A percentile compares a stretch with the other conserved stretches of the same genome.
Conservation (phyloP, 2,888 invertebrate genomes). For the Noctua janthe region DNA sequence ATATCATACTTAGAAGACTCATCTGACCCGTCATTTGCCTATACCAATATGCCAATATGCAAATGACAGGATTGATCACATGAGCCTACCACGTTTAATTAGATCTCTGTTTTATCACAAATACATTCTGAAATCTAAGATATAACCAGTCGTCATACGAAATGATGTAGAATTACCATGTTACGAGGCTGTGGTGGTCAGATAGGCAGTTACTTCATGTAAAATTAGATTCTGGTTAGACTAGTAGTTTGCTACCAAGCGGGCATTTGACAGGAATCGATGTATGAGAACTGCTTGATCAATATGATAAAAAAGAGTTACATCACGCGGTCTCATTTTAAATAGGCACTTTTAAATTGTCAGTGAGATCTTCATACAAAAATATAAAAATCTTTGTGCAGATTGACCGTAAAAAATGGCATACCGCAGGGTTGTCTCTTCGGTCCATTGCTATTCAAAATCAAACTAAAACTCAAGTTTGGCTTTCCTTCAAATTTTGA, state of each 20-base stretch:
- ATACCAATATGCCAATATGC: too few relatives aligned
- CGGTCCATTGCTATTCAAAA: background rate
- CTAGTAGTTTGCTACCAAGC: background rate
- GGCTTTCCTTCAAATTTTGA: background rate
- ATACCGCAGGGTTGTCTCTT: background rate
- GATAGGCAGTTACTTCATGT: background rate
- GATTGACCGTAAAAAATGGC: background rate
- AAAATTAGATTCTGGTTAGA: background rate
- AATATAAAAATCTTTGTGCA: background rate
- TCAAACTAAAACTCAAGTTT: background rate
- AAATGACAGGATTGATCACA: too few relatives aligned
- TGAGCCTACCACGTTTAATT: background rate
- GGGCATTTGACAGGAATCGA: background rate
- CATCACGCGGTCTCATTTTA: background rate
- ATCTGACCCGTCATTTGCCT: background rate
- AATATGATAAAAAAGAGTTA: background rate
- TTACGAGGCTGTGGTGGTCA: background rate
- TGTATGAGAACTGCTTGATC: background rate
- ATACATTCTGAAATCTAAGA: background rate
- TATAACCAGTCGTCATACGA: background rate
- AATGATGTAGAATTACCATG: background rate
- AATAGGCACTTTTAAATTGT: background rate
- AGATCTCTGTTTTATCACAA: background rate
- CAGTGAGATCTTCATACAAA: background rate
- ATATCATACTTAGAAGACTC: background rate